phyloP scores from a whole-genome alignment of 2,888 invertebrate genomes.

The Abrostola triplasia region DNA sequence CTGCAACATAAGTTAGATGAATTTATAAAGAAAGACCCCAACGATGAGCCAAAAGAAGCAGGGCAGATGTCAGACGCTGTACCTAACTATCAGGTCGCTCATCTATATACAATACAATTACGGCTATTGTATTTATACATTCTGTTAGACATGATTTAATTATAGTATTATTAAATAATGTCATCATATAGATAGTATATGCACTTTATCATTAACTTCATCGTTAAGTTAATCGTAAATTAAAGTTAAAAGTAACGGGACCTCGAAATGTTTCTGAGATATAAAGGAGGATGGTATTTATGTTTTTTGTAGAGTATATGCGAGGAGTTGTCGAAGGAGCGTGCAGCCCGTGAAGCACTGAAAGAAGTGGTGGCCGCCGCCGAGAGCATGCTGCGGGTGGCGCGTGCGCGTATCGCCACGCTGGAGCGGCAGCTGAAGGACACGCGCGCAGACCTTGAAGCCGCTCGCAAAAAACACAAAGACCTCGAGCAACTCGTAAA shows the following conservation, averaged over 20 bases:
- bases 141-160: too few species aligned
- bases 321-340: constrained; percentile 77
- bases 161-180: too few species aligned
- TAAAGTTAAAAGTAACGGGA: too few species aligned
- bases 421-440: constrained; percentile 81
- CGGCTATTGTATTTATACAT: too few species aligned
- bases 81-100: constrained; percentile 62
- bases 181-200: too few species aligned
- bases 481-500: constrained; percentile 83
- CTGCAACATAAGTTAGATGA: constrained; percentile 76
- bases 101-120: neutral
- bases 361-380: constrained; percentile 78
- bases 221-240: too few species aligned
- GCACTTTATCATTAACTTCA: too few species aligned
- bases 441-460: constrained; percentile 71
- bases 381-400: constrained; percentile 80
- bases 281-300: neutral
- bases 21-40: constrained; percentile 58
- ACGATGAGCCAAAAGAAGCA: constrained; percentile 48
- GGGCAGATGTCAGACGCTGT: constrained; percentile 28
- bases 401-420: constrained; percentile 75
- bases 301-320: constrained; percentile 58
- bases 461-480: constrained; percentile 75
- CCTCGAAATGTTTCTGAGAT: neutral
- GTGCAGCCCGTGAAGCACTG: constrained; percentile 74